Base-by-base conservation (phyloP, 2,888 invertebrate genomes). In the Vandiemenella viatica region DNA sequence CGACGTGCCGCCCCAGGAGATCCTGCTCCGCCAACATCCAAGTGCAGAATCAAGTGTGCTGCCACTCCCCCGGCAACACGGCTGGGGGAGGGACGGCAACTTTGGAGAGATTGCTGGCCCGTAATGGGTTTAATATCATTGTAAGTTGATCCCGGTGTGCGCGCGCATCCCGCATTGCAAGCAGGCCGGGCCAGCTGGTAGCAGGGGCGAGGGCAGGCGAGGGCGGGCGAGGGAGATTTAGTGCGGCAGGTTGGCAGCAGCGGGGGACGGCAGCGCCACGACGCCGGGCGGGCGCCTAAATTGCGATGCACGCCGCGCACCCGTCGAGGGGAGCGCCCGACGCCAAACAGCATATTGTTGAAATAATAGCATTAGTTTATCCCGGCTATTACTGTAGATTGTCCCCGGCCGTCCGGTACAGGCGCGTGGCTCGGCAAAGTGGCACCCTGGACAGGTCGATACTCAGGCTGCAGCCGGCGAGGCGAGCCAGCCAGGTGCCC, bases 301-400 rank as follows among this genome's bases (percentile, higher is more conserved):
- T 32, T 32, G 32, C 32, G 32, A 32, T 32, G 32, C 32, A 32
- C 32, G 32, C 32, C n/a, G n/a, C 32, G 32, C n/a, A 32, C 13
- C 3, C 13, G 5, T 10, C 3, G 45, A 5, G 7, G 45, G 21
- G 18, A 32, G 42, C 19, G 32, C 20, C 41, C 16, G 17, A 47
- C 47, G 42, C 47, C 45, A 49, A 49, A 51, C 49, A 53, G 51
- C 51, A 53, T 53, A 53, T 53, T 53, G 53, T 53, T 53, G 53
- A 53, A 53, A 53, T 53, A 53, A 53, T 53, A 48, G 51, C 53
- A 53, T 53, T 53, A 53, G 51, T 51, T 53, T 51, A 53, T 51
- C 53, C 51, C 47, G 37, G 48, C 53, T 53, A 50, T 51, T 53
- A 53, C 51, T 50, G 50, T 45, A 21, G 45, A 48, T 52, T 43